phyloP scores from a whole-genome alignment of 2,797 vertebrate genomes.

The Urosaurus nigricauda region DNA sequence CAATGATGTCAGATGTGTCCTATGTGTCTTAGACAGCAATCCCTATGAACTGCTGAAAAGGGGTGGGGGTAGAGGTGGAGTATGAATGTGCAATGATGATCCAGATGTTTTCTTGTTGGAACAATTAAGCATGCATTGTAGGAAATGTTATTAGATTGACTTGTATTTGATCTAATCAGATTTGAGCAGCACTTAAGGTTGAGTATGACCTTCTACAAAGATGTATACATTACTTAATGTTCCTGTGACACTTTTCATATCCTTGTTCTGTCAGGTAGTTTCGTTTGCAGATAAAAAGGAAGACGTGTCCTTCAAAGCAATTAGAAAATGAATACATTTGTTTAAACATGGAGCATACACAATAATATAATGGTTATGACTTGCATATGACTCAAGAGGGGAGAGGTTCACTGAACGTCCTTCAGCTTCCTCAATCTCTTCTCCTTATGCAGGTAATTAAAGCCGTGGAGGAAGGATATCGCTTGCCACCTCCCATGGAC shows the following conservation, averaged over 20 bases:
- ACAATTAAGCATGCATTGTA: conserved; percentile 33
- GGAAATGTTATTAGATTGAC: conserved; percentile 50
- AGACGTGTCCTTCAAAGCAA: conserved; percentile 45
- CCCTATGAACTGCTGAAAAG: background rate
- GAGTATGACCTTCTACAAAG: conserved; percentile 67
- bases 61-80: no score
- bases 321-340: conserved; percentile 64
- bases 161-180: conserved; percentile 33
- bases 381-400: conserved; percentile 45
- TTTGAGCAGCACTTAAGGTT: conserved; percentile 34
- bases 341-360: conserved; percentile 57
- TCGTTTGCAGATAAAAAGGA: conserved; percentile 63
- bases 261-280: conserved; percentile 58
- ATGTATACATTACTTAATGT: conserved; percentile 47
- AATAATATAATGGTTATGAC: background rate
- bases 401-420: conserved; percentile 33
- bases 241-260: conserved; percentile 26
- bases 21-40: background rate
- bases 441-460: conserved; percentile 91
- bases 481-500: conserved; percentile 98
- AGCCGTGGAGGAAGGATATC: conserved; percentile 97
- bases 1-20: background rate
- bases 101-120: conserved; percentile 35
- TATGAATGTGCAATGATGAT: background rate
- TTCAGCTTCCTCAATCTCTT: conserved; percentile 61